Evolutionary conservation across 2,888 invertebrate genomes (phyloP).

Genomic region (Galerucella nymphaeae): DNA sequence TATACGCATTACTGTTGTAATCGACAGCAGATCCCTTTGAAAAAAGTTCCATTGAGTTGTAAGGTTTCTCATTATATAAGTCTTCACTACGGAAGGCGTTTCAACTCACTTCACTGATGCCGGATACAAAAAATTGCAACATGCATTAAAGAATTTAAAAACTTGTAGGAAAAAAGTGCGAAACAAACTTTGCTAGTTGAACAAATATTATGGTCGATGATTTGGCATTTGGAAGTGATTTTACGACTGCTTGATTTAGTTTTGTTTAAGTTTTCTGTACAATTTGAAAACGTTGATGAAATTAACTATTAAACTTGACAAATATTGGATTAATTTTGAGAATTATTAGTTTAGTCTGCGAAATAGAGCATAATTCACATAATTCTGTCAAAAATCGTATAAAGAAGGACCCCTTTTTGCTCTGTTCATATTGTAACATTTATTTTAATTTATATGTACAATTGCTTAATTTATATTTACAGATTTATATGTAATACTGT

Average conservation of each 20-base stretch:
- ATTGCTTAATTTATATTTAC: too few relatives aligned
- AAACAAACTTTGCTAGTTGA: slow-evolving; percentile 8
- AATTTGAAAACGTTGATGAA: too few relatives aligned
- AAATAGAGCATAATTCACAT: too few relatives aligned
- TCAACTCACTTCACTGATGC: slow-evolving; percentile 29
- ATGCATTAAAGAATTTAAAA: slow-evolving; percentile 14
- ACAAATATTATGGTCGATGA: neutral
- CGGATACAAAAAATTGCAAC: slow-evolving; percentile 38
- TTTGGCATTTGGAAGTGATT: neutral
- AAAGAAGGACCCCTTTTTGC: too few relatives aligned
- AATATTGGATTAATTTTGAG: too few relatives aligned
- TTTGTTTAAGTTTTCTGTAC: neutral
- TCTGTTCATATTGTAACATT: too few relatives aligned
- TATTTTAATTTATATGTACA: too few relatives aligned
- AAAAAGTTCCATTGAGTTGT: slow-evolving; percentile 18
- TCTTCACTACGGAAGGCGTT: slow-evolving; percentile 35
- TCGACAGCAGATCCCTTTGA: slow-evolving; percentile 6
- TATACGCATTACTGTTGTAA: neutral
- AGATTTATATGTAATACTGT: too few relatives aligned
- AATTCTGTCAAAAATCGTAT: too few relatives aligned
- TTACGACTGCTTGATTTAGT: neutral
- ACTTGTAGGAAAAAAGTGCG: neutral
- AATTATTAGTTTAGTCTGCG: too few relatives aligned
- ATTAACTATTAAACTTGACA: too few relatives aligned
- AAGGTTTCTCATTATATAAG: slow-evolving; percentile 32